Evolutionary conservation across 23 tunicate genomes (phyloP).

Genomic region (Trididemnum miniatum): DNA sequence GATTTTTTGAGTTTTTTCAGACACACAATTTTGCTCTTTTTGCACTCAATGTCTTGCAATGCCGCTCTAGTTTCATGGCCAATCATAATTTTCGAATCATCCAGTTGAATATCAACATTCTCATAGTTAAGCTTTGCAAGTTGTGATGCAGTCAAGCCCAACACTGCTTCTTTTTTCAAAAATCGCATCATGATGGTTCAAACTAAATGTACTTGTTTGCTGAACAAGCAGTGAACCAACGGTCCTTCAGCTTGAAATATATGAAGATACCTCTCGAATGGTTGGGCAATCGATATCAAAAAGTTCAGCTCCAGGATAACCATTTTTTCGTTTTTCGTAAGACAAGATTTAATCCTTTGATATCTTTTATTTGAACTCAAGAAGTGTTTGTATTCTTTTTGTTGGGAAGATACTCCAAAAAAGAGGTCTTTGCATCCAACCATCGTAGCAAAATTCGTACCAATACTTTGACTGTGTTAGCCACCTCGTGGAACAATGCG

Average conservation of each 20-base stretch:
- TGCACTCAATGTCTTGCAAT: neutral
- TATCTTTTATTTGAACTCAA: neutral
- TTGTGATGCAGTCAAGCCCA: neutral
- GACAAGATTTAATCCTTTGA: conserved; percentile 5
- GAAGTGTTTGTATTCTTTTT: conserved; percentile 1
- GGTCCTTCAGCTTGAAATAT: conserved; percentile 10
- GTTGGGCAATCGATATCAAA: neutral
- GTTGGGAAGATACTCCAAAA: conserved; percentile 18
- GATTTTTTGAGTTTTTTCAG: conserved; percentile 4
- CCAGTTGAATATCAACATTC: neutral
- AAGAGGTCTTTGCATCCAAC: neutral
- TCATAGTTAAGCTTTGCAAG: neutral
- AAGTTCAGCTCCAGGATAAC: neutral
- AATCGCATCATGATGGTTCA: neutral
- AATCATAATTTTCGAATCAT: neutral
- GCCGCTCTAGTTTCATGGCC: neutral
- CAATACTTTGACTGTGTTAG: neutral
- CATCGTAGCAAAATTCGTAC: neutral
- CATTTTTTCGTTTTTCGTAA: neutral
- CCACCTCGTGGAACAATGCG: conserved; percentile 1
- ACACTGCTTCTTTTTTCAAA: conserved; percentile 13
- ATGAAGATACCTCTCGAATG: neutral
- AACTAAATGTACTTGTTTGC: neutral
- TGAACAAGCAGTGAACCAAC: neutral
- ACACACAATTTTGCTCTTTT: neutral